Evolutionary conservation across 2,797 vertebrate species (phyloP), one percentile per base, ranked within the genome.

Genomic region (Halcyon chelicuti): DNA sequence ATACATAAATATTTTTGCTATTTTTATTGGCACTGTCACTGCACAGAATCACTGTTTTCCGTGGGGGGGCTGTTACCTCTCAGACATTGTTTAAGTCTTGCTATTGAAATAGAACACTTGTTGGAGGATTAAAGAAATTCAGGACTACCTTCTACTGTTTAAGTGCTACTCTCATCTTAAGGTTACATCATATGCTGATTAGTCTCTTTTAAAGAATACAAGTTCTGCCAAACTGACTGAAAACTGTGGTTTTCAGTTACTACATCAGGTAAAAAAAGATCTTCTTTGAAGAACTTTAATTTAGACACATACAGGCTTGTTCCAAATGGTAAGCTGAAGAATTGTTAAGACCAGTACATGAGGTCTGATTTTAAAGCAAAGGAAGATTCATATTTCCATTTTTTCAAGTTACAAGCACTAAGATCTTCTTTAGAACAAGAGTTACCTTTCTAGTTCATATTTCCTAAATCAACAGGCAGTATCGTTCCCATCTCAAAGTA

Each of bases 41-140:
- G 44, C 21, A 65, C 5, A 67, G 28, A 88, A 76, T 46, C 49
- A 42, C 14, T 73, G 40, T 8, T n/a, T 68, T 23, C 9, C 3
- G 18, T 5, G 0, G 1, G 3, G 2, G 1, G 26, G 2, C 2
- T 7, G 5, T 61, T 42, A 73, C 19, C 9, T 76, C 51, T 81
- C 46, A 84, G 19, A 4, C 47, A n/a, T 20, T 58, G 19, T 7
- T 4, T 20, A 73, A 42, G 5, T 66, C 47, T 52, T 71, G 22
- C 46, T 12, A 81, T 29, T 86, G 72, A 82, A 75, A 82, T 0
- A 67, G 10, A 35, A 47, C 12, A 71, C 11, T 8, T 47, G 3
- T 23, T 75, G 29, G 5, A 87, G 22, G 35, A 91, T 35, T 76
- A 66, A 57, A 73, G 17, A 91, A 54, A 57, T 67, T 37, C 77